A percentile compares a stretch with the other conserved stretches of the same genome.
These are phyloP conservation scores for Lapara coniferarum DNA, from an alignment of 2,888 invertebrate species.

Conservation along the genomic window DNA sequence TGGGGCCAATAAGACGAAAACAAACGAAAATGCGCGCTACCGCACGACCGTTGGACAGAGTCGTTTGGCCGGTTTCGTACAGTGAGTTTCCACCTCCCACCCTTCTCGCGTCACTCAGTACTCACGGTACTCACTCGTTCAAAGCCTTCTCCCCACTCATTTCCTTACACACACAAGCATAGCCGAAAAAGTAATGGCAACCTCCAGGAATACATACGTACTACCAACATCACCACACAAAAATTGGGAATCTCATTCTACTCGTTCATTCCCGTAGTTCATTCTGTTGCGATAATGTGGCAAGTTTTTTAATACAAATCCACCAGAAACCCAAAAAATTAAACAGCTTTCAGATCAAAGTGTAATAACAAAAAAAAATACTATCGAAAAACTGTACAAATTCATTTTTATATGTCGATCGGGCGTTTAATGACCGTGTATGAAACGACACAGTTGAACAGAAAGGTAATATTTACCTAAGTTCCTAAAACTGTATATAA, in stretches of 20 bases:
- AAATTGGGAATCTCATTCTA: background rate
- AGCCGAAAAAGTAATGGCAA: background rate
- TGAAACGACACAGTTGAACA: too few species aligned
- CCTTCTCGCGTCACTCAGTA: conserved; percentile 52
- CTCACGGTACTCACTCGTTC: conserved; percentile 41
- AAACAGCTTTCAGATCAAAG: too few species aligned
- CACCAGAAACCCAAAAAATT: too few species aligned
- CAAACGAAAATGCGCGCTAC: conserved; percentile 72
- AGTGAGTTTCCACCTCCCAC: conserved; percentile 54
- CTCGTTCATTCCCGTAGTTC: too few species aligned
- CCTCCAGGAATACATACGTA: background rate
- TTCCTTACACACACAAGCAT: conserved; percentile 35
- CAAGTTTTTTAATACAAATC: too few species aligned
- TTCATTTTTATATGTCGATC: too few species aligned
- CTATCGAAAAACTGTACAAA: too few species aligned
- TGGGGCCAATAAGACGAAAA: conserved; percentile 69
- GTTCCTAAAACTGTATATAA: too few species aligned
- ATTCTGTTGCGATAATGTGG: too few species aligned
- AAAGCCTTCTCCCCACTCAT: conserved; percentile 67
- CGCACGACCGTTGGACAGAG: conserved; percentile 80
- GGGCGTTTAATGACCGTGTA: too few species aligned
- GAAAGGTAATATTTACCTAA: too few species aligned
- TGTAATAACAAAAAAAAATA: too few species aligned
- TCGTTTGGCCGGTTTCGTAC: conserved; percentile 77
- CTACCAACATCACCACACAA: background rate